These are phyloP conservation scores for Gryllus longicercus DNA, from an alignment of 2,888 invertebrate species.

Conservation along the genomic window DNA sequence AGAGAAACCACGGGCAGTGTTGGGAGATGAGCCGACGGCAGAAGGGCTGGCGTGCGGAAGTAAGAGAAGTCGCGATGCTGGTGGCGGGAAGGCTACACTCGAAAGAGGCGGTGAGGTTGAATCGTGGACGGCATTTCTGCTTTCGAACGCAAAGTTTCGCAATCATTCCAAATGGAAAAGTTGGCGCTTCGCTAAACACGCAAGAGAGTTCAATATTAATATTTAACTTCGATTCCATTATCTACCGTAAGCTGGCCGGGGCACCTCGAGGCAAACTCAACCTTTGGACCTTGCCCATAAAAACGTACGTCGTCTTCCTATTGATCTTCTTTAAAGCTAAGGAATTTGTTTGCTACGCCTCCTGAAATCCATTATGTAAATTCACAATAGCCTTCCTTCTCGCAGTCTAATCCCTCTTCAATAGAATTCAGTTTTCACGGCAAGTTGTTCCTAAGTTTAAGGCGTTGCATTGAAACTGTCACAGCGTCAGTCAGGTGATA, in stretches of 20 bases:
- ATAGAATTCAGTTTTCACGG: neutral
- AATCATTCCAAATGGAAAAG: neutral
- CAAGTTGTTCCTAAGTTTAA: neutral
- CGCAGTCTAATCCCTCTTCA: constrained; percentile 4
- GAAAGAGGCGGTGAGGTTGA: neutral
- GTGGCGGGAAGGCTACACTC: neutral
- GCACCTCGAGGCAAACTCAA: neutral
- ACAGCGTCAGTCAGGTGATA: constrained; percentile 5
- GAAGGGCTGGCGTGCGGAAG: neutral
- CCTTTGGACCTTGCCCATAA: neutral
- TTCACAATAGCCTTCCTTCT: constrained; percentile 17
- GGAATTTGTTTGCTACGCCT: neutral
- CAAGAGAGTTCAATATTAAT: neutral
- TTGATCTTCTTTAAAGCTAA: neutral
- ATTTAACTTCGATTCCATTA: constrained; percentile 2
- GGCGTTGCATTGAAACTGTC: neutral
- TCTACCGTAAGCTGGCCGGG: neutral
- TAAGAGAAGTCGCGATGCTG: neutral
- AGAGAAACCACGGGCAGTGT: too few relatives aligned
- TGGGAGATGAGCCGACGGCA: too few relatives aligned
- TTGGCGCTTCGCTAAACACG: neutral
- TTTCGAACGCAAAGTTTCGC: neutral
- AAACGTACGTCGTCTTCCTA: neutral
- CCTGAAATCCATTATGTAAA: constrained; percentile 9
- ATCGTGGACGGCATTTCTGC: neutral